These are phyloP conservation scores for Aelia acuminata DNA, from an alignment of 2,888 invertebrate species.

Conservation along the genomic window DNA sequence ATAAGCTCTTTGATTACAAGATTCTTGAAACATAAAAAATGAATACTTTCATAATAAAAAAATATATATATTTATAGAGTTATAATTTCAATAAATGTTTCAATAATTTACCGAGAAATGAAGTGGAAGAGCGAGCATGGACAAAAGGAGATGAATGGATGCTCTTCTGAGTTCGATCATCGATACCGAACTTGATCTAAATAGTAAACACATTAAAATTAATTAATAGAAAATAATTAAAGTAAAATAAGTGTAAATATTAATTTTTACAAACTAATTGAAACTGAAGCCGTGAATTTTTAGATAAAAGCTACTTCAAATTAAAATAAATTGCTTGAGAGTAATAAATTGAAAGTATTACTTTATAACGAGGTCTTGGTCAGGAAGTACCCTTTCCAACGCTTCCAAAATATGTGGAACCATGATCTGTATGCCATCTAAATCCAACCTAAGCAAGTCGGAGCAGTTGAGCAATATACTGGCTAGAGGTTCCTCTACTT, in stretches of 20 bases:
- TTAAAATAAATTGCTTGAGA: too few relatives aligned
- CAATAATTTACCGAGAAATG: conserved; percentile 80
- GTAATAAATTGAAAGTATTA: conserved; percentile 67
- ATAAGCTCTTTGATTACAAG: conserved; percentile 69
- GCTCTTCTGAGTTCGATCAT: conserved; percentile 85
- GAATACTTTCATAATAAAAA: neutral
- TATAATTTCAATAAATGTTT: too few relatives aligned
- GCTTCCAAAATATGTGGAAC: conserved; percentile 92
- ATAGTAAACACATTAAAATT: neutral
- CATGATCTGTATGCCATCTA: conserved; percentile 92
- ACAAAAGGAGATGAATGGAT: conserved; percentile 91
- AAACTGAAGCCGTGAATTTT: too few relatives aligned
- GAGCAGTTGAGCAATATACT: conserved; percentile 89
- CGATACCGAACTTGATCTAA: conserved; percentile 52
- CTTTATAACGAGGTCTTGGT: conserved; percentile 85
- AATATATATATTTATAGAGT: neutral
- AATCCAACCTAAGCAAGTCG: conserved; percentile 90
- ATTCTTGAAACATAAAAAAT: conserved; percentile 67
- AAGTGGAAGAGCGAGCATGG: conserved; percentile 91
- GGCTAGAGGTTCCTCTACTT: conserved; percentile 85
- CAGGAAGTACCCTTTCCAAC: conserved; percentile 90
- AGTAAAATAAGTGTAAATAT: too few relatives aligned
- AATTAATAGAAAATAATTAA: neutral
- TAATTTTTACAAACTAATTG: too few relatives aligned
- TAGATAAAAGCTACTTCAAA: too few relatives aligned